Evolutionary conservation across 2,797 vertebrate species (phyloP).

Genomic region (Calcarius lapponicus): DNA sequence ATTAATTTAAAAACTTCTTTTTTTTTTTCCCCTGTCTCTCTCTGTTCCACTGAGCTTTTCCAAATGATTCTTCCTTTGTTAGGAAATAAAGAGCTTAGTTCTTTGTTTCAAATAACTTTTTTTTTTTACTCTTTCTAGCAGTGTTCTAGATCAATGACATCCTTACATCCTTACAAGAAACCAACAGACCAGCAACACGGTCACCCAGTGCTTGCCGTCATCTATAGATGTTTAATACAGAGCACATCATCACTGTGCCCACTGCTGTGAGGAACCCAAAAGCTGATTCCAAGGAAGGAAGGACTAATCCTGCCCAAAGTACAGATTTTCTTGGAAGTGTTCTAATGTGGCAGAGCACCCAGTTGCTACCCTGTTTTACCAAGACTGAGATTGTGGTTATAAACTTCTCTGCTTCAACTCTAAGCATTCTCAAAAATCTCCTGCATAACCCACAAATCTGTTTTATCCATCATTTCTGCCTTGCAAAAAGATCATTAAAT

Average conservation of each 20-base stretch:
- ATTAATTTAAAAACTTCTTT: background rate
- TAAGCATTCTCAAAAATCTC: background rate
- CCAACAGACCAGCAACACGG: background rate
- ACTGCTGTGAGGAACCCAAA: background rate
- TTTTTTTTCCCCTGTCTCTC: background rate
- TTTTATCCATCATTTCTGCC: background rate
- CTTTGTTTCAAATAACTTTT: background rate
- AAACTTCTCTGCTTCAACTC: background rate
- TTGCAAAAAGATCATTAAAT: background rate
- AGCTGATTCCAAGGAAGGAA: background rate
- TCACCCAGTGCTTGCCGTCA: background rate
- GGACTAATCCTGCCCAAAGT: background rate
- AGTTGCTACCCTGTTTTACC: background rate
- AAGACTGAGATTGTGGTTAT: background rate
- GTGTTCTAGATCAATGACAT: background rate
- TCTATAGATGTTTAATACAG: background rate
- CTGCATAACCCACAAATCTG: background rate
- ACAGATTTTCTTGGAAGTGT: background rate
- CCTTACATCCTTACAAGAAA: background rate
- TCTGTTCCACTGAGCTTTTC: background rate
- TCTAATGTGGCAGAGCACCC: background rate
- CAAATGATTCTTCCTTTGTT: background rate
- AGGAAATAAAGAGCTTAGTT: background rate
- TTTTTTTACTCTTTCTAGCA: background rate
- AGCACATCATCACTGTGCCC: fast-evolving